These are phyloP conservation scores for Trididemnum nubilum DNA, from an alignment of 23 tunicate species.

Conservation along the genomic window DNA sequence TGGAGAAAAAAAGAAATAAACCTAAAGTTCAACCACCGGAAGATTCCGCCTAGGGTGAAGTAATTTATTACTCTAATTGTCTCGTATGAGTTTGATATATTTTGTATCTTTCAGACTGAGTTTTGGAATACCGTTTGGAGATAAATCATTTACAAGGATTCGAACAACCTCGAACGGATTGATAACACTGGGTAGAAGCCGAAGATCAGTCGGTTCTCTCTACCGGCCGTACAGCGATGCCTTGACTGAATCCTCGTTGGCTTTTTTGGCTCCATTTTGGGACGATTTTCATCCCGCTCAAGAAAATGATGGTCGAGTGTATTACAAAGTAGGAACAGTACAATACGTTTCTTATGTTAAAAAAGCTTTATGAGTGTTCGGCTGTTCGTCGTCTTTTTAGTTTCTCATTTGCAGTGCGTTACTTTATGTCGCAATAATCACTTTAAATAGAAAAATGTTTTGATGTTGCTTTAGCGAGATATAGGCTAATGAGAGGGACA, in stretches of 20 bases:
- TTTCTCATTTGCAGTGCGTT: too few species aligned
- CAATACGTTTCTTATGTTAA: too few species aligned
- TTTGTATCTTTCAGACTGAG: conserved; percentile 39
- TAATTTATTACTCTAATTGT: too few species aligned
- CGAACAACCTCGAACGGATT: conserved; percentile 38
- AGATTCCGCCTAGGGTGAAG: too few species aligned
- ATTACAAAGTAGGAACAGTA: conserved; percentile 46
- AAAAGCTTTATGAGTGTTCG: too few species aligned
- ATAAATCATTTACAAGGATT: conserved; percentile 7
- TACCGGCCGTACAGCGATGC: neutral
- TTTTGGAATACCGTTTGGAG: conserved; percentile 48
- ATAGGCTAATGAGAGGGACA: too few species aligned
- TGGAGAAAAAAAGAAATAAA: too few species aligned
- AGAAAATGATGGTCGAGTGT: conserved; percentile 44
- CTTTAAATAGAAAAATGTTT: neutral
- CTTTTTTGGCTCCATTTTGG: conserved; percentile 60
- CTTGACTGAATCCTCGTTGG: neutral
- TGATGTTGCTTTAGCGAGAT: too few species aligned
- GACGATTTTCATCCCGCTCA: conserved; percentile 47
- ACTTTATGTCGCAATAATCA: neutral
- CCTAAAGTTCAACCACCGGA: too few species aligned
- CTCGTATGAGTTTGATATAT: too few species aligned
- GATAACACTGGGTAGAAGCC: conserved; percentile 3
- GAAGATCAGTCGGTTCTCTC: neutral
- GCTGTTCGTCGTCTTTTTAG: too few species aligned